Evolutionary conservation across 2,888 invertebrate species (phyloP).

Genomic region (Eupithecia insigniata): DNA sequence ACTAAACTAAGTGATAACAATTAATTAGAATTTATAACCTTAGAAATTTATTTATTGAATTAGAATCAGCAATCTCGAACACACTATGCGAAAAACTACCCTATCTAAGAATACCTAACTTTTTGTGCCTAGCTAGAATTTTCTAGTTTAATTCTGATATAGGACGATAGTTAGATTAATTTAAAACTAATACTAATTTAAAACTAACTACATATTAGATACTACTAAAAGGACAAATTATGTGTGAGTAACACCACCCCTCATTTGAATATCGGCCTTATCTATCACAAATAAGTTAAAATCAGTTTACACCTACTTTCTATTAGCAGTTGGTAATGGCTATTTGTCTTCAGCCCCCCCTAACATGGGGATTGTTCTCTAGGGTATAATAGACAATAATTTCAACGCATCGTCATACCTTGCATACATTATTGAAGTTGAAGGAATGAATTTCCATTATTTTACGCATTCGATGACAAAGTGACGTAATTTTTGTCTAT

Average conservation of each 20-base stretch:
- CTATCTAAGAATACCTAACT: slow-evolving; percentile 22
- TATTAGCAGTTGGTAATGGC: not conserved
- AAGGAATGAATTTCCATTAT: too few species aligned
- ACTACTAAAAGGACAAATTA: not conserved
- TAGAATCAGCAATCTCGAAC: slow-evolving; percentile 38
- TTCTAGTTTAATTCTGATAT: slow-evolving; percentile 24
- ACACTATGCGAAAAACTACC: slow-evolving; percentile 36
- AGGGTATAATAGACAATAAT: too few species aligned
- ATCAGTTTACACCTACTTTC: not conserved
- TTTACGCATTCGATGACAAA: too few species aligned
- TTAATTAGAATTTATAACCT: slow-evolving; percentile 30
- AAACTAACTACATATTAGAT: not conserved
- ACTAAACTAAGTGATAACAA: slow-evolving; percentile 53
- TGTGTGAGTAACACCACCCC: not conserved
- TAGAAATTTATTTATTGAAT: not conserved
- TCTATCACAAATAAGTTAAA: not conserved
- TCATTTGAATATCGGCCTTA: not conserved
- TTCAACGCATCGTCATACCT: too few species aligned
- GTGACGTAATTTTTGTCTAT: too few species aligned
- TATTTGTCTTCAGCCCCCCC: not conserved
- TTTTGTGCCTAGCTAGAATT: slow-evolving; percentile 25
- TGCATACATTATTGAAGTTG: too few species aligned
- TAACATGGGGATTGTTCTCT: too few species aligned
- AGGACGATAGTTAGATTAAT: slow-evolving; percentile 23
- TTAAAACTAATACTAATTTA: slow-evolving; percentile 5